Conservation (phyloP, 2,888 invertebrate genomes). For the Ophioninae sp. region DNA sequence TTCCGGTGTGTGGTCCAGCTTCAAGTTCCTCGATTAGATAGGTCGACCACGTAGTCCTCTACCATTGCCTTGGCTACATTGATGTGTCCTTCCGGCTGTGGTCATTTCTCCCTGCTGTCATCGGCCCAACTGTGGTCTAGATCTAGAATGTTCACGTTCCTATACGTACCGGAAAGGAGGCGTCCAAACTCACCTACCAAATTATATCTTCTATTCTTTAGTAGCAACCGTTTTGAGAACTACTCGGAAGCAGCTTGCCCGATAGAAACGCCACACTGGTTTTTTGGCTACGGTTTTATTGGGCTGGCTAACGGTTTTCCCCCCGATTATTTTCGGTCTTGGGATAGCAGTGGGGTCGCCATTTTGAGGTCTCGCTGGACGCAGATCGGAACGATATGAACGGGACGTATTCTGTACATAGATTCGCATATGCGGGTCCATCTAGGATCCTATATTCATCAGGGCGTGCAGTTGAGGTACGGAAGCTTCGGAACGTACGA, state of each 20-base stretch:
- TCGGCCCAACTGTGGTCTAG: constrained; percentile 23
- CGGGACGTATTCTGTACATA: constrained; percentile 42
- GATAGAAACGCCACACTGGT: too few species aligned
- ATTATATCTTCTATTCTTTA: not conserved
- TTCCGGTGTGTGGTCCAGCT: not conserved
- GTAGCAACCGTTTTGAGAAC: too few species aligned
- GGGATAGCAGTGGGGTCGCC: not conserved
- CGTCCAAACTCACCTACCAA: not conserved
- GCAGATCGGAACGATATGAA: constrained; percentile 59
- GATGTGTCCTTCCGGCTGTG: constrained; percentile 11
- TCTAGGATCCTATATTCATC: constrained; percentile 20
- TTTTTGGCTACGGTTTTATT: too few species aligned
- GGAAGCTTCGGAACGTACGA: constrained; percentile 5
- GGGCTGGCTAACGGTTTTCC: too few species aligned
- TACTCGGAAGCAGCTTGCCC: too few species aligned
- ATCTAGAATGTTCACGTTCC: not conserved
- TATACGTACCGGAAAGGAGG: not conserved
- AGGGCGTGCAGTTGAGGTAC: constrained; percentile 21
- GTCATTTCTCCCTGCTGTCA: constrained; percentile 13
- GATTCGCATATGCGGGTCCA: constrained; percentile 41
- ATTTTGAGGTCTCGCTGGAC: constrained; percentile 62
- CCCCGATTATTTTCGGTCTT: not conserved
- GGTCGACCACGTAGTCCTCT: constrained; percentile 5
- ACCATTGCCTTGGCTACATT: constrained; percentile 3
- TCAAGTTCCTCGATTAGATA: constrained; percentile 29